A percentile compares a stretch with the other conserved stretches of the same genome.
phyloP scores from a whole-genome alignment of 2,797 vertebrate species.

The Erpetoichthys calabaricus region DNA sequence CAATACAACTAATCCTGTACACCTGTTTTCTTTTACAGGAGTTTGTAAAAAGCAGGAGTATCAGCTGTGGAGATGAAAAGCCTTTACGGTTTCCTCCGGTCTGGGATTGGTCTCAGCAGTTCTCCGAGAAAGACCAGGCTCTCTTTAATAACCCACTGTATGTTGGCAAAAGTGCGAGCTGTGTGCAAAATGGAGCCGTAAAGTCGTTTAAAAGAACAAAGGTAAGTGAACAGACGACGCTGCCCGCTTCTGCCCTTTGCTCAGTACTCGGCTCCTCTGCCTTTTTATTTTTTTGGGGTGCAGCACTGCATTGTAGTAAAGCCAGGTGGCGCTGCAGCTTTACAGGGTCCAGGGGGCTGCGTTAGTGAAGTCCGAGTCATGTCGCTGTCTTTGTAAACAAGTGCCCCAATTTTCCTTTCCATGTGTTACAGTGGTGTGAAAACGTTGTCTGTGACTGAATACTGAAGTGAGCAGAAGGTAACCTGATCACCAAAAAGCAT shows the following conservation, averaged over 20 bases:
- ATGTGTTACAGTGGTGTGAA: too few relatives aligned
- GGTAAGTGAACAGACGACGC: conserved; percentile 56
- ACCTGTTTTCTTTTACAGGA: conserved; percentile 38
- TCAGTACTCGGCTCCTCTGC: neutral
- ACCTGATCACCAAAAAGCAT: too few relatives aligned
- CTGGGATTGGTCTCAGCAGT: conserved; percentile 95
- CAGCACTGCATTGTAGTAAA: too few relatives aligned
- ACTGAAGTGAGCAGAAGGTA: too few relatives aligned
- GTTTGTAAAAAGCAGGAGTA: conserved; percentile 82
- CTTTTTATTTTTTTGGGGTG: neutral
- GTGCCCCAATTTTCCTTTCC: too few relatives aligned
- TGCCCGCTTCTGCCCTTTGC: neutral
- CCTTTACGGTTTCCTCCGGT: conserved; percentile 77
- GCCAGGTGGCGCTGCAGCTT: too few relatives aligned
- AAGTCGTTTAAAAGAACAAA: conserved; percentile 73
- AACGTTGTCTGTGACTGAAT: too few relatives aligned
- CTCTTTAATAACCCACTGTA: conserved; percentile 92
- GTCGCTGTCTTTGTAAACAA: too few relatives aligned
- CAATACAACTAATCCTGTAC: conserved; percentile 5
- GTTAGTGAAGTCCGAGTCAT: too few relatives aligned
- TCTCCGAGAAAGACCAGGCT: conserved; percentile 63
- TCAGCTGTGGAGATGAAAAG: conserved; percentile 71
- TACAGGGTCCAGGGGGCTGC: too few relatives aligned
- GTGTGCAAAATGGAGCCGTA: conserved; percentile 62
- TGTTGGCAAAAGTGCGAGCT: conserved; percentile 68